Evolutionary conservation across 2,113 vertebrate species (phyloP).

Genomic region (Collichthys lucidus): DNA sequence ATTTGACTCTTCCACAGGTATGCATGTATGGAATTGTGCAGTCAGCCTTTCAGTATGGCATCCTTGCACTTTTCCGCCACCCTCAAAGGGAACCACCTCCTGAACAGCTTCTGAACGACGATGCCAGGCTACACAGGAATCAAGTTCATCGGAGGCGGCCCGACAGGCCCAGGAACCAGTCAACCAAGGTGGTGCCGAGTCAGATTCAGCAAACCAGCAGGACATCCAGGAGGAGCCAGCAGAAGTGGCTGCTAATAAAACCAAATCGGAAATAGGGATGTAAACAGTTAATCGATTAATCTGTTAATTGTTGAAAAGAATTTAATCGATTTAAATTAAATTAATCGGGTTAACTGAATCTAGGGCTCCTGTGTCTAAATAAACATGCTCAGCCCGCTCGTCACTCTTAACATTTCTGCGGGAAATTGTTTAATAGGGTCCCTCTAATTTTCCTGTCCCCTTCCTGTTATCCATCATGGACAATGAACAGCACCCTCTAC

Average conservation of each 20-base stretch:
- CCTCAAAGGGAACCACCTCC: conserved; percentile 63
- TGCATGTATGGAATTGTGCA: conserved; percentile 73
- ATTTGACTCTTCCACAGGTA: conserved; percentile 61
- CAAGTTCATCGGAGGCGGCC: conserved; percentile 43
- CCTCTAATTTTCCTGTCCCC: too few relatives aligned
- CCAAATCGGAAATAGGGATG: too few relatives aligned
- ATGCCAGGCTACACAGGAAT: conserved; percentile 18
- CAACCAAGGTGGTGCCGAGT: neutral
- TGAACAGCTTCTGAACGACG: conserved; percentile 21
- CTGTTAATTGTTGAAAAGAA: too few relatives aligned
- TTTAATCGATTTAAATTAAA: too few relatives aligned
- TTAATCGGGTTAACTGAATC: too few relatives aligned
- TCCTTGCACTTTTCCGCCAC: conserved; percentile 65
- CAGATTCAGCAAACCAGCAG: conserved; percentile 33
- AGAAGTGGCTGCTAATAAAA: neutral
- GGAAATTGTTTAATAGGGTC: too few relatives aligned
- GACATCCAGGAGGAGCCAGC: conserved; percentile 15
- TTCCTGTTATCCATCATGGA: too few relatives aligned
- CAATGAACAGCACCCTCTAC: too few relatives aligned
- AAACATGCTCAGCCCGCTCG: too few relatives aligned
- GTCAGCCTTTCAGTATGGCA: conserved; percentile 75
- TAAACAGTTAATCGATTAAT: too few relatives aligned
- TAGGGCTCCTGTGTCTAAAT: too few relatives aligned
- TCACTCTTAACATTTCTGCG: too few relatives aligned
- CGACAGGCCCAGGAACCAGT: neutral